phyloP scores from a whole-genome alignment of 2,888 invertebrate genomes.

The Siphonodentalium dalli region DNA sequence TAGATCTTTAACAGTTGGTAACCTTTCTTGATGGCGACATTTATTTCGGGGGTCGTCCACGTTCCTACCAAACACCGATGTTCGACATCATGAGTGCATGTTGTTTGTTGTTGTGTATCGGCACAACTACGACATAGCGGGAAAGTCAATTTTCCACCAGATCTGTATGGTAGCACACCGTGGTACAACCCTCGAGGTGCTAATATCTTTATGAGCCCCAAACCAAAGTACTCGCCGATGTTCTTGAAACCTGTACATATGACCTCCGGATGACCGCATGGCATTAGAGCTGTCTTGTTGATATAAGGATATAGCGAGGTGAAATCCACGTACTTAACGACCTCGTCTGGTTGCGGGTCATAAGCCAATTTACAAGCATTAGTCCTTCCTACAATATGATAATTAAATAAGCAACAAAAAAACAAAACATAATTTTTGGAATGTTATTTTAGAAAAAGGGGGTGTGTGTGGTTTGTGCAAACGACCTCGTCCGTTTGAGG shows the following conservation, averaged over 20 bases:
- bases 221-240: constrained; percentile 32
- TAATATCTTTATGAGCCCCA: constrained; percentile 33
- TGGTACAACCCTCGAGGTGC: constrained; percentile 40
- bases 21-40: constrained; percentile 46
- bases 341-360: too few relatives aligned
- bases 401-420: too few relatives aligned
- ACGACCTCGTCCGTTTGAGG: constrained; percentile 19
- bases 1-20: constrained; percentile 46
- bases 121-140: constrained; percentile 42
- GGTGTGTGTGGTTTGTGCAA: too few relatives aligned
- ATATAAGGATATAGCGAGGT: too few relatives aligned
- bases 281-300: too few relatives aligned
- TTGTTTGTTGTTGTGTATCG: background rate
- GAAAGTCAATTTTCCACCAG: constrained; percentile 54
- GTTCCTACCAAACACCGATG: constrained; percentile 38
- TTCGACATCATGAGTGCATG: background rate
- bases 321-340: too few relatives aligned
- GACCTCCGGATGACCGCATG: too few relatives aligned
- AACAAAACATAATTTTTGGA: constrained; percentile 31
- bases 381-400: too few relatives aligned
- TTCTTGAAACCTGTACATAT: constrained; percentile 28
- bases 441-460: too few relatives aligned
- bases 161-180: constrained; percentile 47
- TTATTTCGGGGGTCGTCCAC: constrained; percentile 57
- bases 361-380: too few relatives aligned